A percentile compares a stretch with the other conserved stretches of the same genome.
Evolutionary conservation across 1,140 invertebrate genomes (phyloP).

Genomic region (Scylla paramamosain): DNA sequence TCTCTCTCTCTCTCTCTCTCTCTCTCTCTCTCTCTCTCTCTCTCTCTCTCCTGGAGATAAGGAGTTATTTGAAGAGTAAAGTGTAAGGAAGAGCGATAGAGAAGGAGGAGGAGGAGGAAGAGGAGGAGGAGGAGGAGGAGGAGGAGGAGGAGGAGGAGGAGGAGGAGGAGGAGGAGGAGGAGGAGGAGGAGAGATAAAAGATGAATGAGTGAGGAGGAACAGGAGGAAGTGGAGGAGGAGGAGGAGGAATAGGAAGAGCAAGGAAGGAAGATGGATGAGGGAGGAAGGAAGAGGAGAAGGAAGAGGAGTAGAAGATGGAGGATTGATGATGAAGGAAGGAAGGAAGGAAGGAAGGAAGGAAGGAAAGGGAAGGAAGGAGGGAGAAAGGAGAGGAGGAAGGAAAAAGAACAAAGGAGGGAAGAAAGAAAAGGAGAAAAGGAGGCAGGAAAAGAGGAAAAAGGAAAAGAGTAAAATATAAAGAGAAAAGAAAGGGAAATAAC

Average conservation of each 20-base stretch:
- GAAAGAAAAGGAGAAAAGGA: too few relatives aligned
- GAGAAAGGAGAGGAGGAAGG: neutral
- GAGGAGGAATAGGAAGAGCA: neutral
- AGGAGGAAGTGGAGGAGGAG: neutral
- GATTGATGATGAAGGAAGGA: neutral
- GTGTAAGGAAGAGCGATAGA: neutral
- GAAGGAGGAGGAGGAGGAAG: too few relatives aligned
- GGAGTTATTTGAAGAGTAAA: neutral
- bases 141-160: neutral
- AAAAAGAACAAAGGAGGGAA: neutral
- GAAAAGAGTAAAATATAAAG: neutral
- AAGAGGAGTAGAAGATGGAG: neutral
- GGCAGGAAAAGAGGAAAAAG: neutral
- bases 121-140: too few relatives aligned
- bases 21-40: conserved; percentile 20
- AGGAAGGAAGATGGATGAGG: neutral
- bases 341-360: neutral
- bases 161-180: neutral
- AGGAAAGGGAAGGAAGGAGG: neutral
- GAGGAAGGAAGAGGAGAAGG: neutral
- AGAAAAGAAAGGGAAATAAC: neutral
- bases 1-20: conserved; percentile 17
- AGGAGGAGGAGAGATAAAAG: neutral
- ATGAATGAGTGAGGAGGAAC: neutral
- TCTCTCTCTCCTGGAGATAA: neutral